phyloP scores from a whole-genome alignment of 2,113 vertebrate genomes.

The Myotis yumanensis region DNA sequence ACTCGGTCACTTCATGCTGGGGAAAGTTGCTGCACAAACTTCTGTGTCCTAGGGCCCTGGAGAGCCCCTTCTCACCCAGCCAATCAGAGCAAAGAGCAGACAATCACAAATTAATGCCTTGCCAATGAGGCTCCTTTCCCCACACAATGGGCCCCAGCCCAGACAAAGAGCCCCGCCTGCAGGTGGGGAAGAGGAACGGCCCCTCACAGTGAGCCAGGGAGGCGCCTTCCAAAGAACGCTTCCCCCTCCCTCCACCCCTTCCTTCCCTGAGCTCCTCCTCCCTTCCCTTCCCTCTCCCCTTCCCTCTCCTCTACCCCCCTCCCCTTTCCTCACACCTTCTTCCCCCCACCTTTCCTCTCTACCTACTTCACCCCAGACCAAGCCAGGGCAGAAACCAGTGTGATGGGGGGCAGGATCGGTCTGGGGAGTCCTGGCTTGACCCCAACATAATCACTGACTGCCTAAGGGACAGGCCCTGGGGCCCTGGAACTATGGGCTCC shows the following conservation, averaged over 20 bases:
- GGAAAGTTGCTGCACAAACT: constrained; percentile 92
- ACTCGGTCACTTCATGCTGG: constrained; percentile 84
- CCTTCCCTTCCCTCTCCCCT: too few species aligned
- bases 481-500: background rate
- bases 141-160: constrained; percentile 82
- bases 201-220: background rate
- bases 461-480: background rate
- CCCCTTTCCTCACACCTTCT: background rate
- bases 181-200: background rate
- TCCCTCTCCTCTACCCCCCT: too few species aligned
- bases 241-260: background rate
- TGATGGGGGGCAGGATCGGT: too few species aligned
- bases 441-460: background rate
- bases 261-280: background rate
- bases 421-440: background rate
- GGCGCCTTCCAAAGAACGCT: background rate
- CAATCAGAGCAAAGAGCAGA: constrained; percentile 84
- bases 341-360: background rate
- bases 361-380: background rate
- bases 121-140: constrained; percentile 84
- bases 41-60: constrained; percentile 76
- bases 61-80: constrained; percentile 67
- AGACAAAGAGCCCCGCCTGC: constrained; percentile 83
- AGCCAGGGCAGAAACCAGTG: background rate
- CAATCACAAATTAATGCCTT: constrained; percentile 79